phyloP scores from a whole-genome alignment of 2,113 vertebrate species.

The Ovibos moschatus region DNA sequence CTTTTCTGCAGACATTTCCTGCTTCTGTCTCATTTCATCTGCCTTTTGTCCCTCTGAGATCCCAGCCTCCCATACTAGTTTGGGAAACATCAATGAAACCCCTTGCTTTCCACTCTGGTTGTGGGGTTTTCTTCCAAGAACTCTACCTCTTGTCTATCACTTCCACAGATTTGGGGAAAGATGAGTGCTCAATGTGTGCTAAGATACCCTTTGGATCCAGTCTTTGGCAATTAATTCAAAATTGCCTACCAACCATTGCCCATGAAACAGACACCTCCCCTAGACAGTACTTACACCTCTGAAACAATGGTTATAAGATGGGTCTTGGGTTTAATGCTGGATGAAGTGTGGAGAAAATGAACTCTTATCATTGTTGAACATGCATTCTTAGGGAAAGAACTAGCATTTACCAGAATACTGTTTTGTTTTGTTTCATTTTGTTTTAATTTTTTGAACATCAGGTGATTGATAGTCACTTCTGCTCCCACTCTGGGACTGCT shows the following conservation, averaged over 20 bases:
- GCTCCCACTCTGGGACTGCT: neutral
- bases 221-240: neutral
- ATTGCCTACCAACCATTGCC: neutral
- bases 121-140: neutral
- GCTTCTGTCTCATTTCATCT: neutral
- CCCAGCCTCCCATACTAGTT: neutral
- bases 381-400: neutral
- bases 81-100: neutral
- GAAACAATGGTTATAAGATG: neutral
- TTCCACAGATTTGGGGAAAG: neutral
- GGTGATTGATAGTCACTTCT: neutral
- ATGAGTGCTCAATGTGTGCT: neutral
- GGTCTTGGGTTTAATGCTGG: neutral
- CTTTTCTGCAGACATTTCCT: neutral
- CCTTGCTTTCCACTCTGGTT: neutral
- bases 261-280: neutral
- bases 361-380: neutral
- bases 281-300: neutral
- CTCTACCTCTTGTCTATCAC: neutral
- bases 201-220: neutral
- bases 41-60: neutral
- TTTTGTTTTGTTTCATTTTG: neutral
- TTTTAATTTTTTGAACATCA: neutral
- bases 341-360: neutral
- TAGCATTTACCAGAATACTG: neutral